Percentiles rank a stretch among this genome's conserved stretches.
phyloP scores from a whole-genome alignment of 2,888 invertebrate genomes.

The Temnothorax unifasciatus region DNA sequence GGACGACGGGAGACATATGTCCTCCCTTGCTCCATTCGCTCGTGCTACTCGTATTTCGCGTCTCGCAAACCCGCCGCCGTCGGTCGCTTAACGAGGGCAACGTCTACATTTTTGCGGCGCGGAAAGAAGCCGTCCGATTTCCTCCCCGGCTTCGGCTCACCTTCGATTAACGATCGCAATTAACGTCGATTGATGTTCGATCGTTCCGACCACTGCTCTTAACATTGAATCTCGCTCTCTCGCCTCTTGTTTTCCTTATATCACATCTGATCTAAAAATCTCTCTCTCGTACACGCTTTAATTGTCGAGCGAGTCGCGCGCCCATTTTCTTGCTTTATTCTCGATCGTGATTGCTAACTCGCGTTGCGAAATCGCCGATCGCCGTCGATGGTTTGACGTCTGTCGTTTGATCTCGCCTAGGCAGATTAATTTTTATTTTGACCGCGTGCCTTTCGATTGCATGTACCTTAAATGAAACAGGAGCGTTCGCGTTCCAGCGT shows the following conservation, averaged over 20 bases:
- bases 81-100: conserved; percentile 53
- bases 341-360: neutral
- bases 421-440: conserved; percentile 13
- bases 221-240: neutral
- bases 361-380: neutral
- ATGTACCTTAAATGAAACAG: neutral
- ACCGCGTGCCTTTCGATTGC: neutral
- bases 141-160: neutral
- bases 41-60: conserved; percentile 35
- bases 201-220: neutral
- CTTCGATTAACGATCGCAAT: conserved; percentile 30
- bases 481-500: neutral
- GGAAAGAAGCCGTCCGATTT: conserved; percentile 38
- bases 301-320: neutral
- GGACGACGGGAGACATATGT: conserved; percentile 30
- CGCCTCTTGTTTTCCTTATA: neutral
- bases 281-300: neutral
- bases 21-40: conserved; percentile 31
- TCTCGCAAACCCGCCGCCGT: conserved; percentile 43
- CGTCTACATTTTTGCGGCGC: conserved; percentile 22
- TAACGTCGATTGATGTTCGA: conserved; percentile 30
- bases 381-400: neutral
- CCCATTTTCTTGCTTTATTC: neutral
- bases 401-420: neutral
- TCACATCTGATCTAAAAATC: conserved; percentile 12